Evolutionary conservation across 2,888 invertebrate genomes (phyloP), one percentile per base, ranked within the genome.

Genomic region (Amphimallon solstitiale): DNA sequence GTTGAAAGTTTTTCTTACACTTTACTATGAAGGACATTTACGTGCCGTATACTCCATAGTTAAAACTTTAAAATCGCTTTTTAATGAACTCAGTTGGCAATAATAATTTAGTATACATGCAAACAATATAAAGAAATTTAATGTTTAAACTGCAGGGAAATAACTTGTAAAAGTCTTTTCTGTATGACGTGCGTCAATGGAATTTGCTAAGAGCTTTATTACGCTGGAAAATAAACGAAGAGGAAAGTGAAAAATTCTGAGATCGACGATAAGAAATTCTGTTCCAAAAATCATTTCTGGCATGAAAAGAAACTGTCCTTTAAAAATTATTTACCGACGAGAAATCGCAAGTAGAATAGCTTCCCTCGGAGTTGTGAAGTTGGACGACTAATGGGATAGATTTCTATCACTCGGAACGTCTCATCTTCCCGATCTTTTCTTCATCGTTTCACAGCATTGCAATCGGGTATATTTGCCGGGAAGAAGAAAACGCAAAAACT

Each of bases 341-440:
- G 37, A 64, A 64, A 64, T 64, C 43, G 54, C 56, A 56, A 46
- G 46, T 56, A 56, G 23, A 43, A 34, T 54, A 43, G 45, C 45
- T 43, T 37, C 35, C 21, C 19, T 10, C 21, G 46, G 19, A 63
- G 64, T 37, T 64, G 45, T 56, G 40, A 63, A 56, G 46, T 64
- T 35, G 38, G 23, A 12, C 46, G 17, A 35, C 64, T 64, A 64
- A 64, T 64, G 46, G 64, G 64, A 46, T 56, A 37, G 56, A 54
- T 64, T 64, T 64, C 37, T 64, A 64, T 54, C 64, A 34, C 29
- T 52, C 9, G n/a, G n/a, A n/a, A n/a, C n/a, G n/a, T n/a, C n/a
- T n/a, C n/a, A n/a, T n/a, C 10, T 15, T n/a, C 54, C n/a, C 40
- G 19, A 38, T 17, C 29, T 15, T 15, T 62, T 64, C 59, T 67